Conservation (phyloP, 2,113 vertebrate genomes). For the Sarotherodon lohbergeri region DNA sequence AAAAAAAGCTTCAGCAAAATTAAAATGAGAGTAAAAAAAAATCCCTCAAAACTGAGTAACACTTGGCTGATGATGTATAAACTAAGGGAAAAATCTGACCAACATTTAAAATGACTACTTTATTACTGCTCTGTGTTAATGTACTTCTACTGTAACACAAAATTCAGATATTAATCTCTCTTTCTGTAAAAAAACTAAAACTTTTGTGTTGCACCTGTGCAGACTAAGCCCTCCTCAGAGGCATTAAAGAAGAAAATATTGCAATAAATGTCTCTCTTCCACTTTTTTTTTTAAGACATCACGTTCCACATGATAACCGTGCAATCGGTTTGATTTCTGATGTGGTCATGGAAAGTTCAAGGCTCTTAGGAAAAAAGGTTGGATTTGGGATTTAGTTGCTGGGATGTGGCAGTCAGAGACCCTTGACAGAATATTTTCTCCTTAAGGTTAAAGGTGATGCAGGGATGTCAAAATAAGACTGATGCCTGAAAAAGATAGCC, state of each 20-base stretch:
- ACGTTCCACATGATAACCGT: slow-evolving; percentile 62
- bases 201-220: slow-evolving; percentile 47
- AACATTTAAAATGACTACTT: not conserved
- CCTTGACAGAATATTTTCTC: slow-evolving; percentile 45
- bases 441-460: slow-evolving; percentile 54
- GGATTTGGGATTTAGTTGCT: slow-evolving; percentile 59
- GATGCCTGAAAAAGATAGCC: slow-evolving; percentile 38
- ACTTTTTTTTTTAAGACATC: slow-evolving; percentile 41
- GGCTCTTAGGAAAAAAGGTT: slow-evolving; percentile 37
- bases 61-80: not conserved
- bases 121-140: not conserved
- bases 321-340: slow-evolving; percentile 69
- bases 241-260: slow-evolving; percentile 38
- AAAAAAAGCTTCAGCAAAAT: not conserved
- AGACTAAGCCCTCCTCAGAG: not conserved
- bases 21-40: not conserved
- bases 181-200: accelerated
- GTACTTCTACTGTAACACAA: not conserved
- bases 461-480: slow-evolving; percentile 66
- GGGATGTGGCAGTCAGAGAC: slow-evolving; percentile 42
- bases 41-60: not conserved
- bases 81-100: not conserved
- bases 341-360: slow-evolving; percentile 72
- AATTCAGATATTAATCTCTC: not conserved
- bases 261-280: slow-evolving; percentile 16